phyloP scores from a whole-genome alignment of 2,888 invertebrate species.

The Cantharis rustica region DNA sequence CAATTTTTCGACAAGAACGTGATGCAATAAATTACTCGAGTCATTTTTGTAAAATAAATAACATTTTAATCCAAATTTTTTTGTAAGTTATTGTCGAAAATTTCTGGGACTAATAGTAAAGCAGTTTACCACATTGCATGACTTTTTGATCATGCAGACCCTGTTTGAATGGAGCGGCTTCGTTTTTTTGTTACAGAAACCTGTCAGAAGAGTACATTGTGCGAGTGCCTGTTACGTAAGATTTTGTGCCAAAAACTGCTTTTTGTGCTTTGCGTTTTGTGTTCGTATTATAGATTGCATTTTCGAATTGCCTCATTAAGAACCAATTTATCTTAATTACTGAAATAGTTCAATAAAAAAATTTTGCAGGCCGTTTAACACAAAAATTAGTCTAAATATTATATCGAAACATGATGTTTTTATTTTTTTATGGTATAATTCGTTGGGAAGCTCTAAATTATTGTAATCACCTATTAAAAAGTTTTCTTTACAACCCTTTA shows the following conservation, averaged over 20 bases:
- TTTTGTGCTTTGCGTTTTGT: slow-evolving; percentile 35
- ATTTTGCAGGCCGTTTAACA: neutral
- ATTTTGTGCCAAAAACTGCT: slow-evolving; percentile 48
- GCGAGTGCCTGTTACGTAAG: slow-evolving; percentile 88
- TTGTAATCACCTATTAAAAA: neutral
- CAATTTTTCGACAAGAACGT: neutral
- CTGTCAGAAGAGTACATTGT: slow-evolving; percentile 83
- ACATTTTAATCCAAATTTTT: neutral
- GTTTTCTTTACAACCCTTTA: neutral
- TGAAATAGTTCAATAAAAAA: neutral
- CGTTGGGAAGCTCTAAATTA: neutral
- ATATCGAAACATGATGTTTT: neutral
- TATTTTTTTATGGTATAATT: too few relatives aligned
- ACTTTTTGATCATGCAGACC: slow-evolving; percentile 29
- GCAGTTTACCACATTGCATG: slow-evolving; percentile 24
- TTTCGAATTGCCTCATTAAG: slow-evolving; percentile 9
- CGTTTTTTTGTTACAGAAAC: slow-evolving; percentile 59
- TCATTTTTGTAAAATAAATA: neutral
- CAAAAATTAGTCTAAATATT: neutral
- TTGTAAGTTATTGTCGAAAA: slow-evolving; percentile 11
- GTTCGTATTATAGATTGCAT: slow-evolving; percentile 23
- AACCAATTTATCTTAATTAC: neutral
- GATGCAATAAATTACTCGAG: neutral
- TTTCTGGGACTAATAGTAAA: slow-evolving; percentile 21
- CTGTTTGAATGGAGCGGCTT: slow-evolving; percentile 51